Evolutionary conservation across 2,888 invertebrate species (phyloP), one percentile per base, ranked within the genome.

Genomic region (Tanytarsus gracilentus): DNA sequence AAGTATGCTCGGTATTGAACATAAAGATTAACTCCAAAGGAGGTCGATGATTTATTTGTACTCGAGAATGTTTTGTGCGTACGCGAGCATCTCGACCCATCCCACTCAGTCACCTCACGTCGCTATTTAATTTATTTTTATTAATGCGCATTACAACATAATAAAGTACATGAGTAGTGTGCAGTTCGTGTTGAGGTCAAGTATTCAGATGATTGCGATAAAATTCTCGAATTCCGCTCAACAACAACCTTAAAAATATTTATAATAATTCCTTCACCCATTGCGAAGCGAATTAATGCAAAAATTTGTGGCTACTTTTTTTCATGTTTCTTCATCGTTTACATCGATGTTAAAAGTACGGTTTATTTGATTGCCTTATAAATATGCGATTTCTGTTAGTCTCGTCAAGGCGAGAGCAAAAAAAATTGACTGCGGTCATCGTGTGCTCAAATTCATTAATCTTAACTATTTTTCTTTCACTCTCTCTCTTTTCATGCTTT

Each of bases 111-210:
- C 40, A 40, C 23, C 40, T 16, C 16, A 16, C 7, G 9, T 23
- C 23, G 1, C 16, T 40, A 3, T 44, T 44, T 44, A 9, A 9
- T 18, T 18, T 3, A 21, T 44, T 4, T 11, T 2, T 16, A 16
- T 9, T 44, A 44, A 44, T 44, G 44, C 44, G 44, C 44, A 44
- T 44, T 44, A 44, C 16, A 14, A 36, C 36, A 14, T 36, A 36
- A 44, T 44, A 23, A 18, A 23, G 44, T 11, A 14, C 36, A n/a
- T n/a, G 36, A 14, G 18, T 44, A 44, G 23, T 44, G 23, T 18
- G 16, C 21, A 9, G 44, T 44, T 44, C 44, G 44, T 44, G 44
- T 23, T 18, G 44, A 44, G 44, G 44, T 44, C 21, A 18, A 21
- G 23, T 44, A 44, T 23, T 21, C 23, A 11, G 44, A 44, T 9